These are phyloP conservation scores for Incurvaria masculella DNA, from an alignment of 2,888 invertebrate species.

Conservation along the genomic window DNA sequence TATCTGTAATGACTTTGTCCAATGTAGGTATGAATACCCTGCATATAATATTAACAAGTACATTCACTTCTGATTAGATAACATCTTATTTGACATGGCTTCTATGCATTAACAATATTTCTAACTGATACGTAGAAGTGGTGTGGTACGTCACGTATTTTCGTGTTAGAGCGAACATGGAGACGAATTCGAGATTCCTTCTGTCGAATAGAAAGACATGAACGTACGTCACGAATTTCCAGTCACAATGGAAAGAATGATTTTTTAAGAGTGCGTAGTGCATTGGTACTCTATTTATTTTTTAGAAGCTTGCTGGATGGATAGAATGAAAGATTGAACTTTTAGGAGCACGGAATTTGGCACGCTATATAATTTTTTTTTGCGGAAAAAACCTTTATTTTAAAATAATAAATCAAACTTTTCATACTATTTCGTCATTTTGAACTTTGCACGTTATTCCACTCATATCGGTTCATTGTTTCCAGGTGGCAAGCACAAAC, in stretches of 20 bases:
- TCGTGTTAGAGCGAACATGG: conserved; percentile 27
- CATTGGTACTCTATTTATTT: neutral
- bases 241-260: neutral
- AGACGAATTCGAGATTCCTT: conserved; percentile 29
- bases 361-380: neutral
- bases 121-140: conserved; percentile 29
- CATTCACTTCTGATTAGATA: no score
- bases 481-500: no score
- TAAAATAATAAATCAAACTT: no score
- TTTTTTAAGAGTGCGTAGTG: neutral
- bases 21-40: no score
- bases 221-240: neutral
- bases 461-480: neutral
- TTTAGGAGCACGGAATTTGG: neutral
- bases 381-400: neutral
- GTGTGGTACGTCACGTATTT: conserved; percentile 34
- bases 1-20: no score
- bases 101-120: conserved; percentile 30
- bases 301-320: no score
- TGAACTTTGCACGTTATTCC: neutral
- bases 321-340: conserved; percentile 1
- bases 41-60: no score
- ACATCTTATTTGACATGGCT: conserved; percentile 23
- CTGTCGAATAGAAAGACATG: neutral
- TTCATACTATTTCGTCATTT: no score